Evolutionary conservation across 1,140 invertebrate genomes (phyloP).

Genomic region (Heliconius melpomene): DNA sequence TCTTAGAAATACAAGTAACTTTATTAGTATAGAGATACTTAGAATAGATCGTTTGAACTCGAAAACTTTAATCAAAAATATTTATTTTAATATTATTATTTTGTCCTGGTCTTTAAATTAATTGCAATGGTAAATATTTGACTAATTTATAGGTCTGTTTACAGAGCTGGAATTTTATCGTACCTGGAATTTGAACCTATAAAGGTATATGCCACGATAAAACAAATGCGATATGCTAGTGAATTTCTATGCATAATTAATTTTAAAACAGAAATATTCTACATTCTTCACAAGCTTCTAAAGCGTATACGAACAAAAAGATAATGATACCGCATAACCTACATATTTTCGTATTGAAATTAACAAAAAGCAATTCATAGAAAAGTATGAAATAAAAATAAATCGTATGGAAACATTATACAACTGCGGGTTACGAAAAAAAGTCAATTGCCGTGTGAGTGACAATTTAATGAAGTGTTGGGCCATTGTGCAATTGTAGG

Average conservation of each 20-base stretch:
- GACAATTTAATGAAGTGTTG: constrained; percentile 77
- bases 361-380: neutral
- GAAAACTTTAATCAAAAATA: neutral
- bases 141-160: too few species aligned
- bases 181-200: too few species aligned
- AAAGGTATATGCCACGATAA: too few species aligned
- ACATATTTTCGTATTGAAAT: neutral
- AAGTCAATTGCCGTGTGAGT: constrained; percentile 57
- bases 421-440: constrained; percentile 27
- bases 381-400: neutral
- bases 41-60: neutral
- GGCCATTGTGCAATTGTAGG: constrained; percentile 67
- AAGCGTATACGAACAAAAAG: neutral
- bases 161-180: too few species aligned
- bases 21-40: neutral
- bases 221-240: too few species aligned
- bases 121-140: too few species aligned
- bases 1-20: neutral
- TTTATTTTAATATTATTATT: neutral
- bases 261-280: neutral
- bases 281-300: neutral
- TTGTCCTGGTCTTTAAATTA: too few species aligned
- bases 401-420: constrained; percentile 7
- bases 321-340: neutral
- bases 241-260: too few species aligned